Evolutionary conservation across 2,888 invertebrate genomes (phyloP).

Genomic region (Pinctada fucata): DNA sequence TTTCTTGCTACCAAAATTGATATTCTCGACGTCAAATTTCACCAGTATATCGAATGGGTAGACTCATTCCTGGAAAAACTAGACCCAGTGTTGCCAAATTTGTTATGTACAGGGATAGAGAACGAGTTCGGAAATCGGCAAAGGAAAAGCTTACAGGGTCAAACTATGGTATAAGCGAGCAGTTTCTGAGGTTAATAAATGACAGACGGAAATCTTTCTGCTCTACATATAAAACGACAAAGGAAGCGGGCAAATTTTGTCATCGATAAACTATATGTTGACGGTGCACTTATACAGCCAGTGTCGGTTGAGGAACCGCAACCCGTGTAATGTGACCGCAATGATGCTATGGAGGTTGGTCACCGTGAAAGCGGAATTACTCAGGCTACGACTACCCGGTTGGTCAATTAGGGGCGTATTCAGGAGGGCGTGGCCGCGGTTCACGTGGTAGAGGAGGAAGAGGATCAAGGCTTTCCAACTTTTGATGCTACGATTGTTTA

Average conservation of each 20-base stretch:
- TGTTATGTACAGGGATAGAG: slow-evolving; percentile 36
- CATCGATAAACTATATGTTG: slow-evolving; percentile 11
- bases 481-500: too few relatives aligned
- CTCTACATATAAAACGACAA: neutral
- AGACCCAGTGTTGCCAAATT: slow-evolving; percentile 37
- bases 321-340: too few relatives aligned
- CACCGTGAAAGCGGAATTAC: too few relatives aligned
- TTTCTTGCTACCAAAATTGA: too few relatives aligned
- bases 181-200: slow-evolving; percentile 10
- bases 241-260: neutral
- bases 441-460: too few relatives aligned
- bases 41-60: slow-evolving; percentile 31
- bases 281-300: neutral
- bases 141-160: too few relatives aligned
- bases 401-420: too few relatives aligned
- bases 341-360: too few relatives aligned
- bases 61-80: slow-evolving; percentile 8
- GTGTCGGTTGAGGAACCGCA: too few relatives aligned
- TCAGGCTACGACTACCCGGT: too few relatives aligned
- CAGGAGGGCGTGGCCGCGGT: too few relatives aligned
- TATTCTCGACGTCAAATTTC: slow-evolving; percentile 14
- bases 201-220: neutral
- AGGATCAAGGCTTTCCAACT: too few relatives aligned
- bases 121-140: slow-evolving; percentile 28
- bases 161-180: slow-evolving; percentile 26